Base-by-base conservation (phyloP, 1,140 invertebrate genomes). In the Drosophila watanabei region DNA sequence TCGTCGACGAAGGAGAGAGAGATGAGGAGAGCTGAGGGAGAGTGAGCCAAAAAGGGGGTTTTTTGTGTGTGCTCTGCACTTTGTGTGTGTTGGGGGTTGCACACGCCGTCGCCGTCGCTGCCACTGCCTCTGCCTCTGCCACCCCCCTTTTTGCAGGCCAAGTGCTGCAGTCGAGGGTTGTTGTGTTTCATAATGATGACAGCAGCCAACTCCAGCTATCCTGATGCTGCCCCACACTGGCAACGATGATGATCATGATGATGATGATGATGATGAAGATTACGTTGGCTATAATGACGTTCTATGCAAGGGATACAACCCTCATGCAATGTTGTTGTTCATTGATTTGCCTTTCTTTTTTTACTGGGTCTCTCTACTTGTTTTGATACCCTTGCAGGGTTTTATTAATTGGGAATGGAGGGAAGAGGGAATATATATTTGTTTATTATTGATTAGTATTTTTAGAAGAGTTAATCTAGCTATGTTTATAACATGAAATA, bases 121-220 rank as follows among this genome's bases (percentile, higher is more conserved):
- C 13, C n/a, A 8, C 43, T n/a, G 49, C 24, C 14, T 2, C 33
- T 8, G 14, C 24, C 28, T 9, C 16, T 16, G 10, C 48, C 62
- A 46, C 64, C 69, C 68, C 69, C 71, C 68, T 51, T 33, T 45
- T 35, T 46, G 39, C 57, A 37, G 68, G 56, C 68, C 69, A 73
- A 73, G 60, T 75, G 62, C 76, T 88, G 86, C 82, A 90, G 80
- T 54, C 56, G 85, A 88, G 85, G 86, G 86, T 89, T 90, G 86
- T 85, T 89, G 79, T 79, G 64, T 80, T 78, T 89, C 81, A 82
- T 89, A 84, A 88, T 89, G 85, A 89, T 88, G 85, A 88, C 78
- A 81, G 76, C 54, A 57, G 54, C 54, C 54, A 24, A 57, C 75
- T 75, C 77, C 39, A 59, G 69, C 28, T 63, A 64, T 88, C 75